Conservation (phyloP, 1,140 invertebrate species). For the Drosophila ananassae region DNA sequence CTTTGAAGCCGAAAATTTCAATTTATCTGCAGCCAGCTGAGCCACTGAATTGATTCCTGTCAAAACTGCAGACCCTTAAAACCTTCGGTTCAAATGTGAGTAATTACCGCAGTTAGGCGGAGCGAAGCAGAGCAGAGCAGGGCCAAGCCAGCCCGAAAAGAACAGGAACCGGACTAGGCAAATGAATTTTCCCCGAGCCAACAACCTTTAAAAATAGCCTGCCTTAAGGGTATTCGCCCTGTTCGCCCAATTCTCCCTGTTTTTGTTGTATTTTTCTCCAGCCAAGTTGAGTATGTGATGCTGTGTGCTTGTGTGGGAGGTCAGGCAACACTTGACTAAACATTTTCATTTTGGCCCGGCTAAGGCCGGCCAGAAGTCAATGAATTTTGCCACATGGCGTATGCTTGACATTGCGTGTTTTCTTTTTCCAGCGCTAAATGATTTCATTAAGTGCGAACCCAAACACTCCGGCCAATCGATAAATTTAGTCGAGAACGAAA, state of each 20-base stretch:
- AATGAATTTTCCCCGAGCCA: slow-evolving; percentile 57
- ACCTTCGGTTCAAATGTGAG: slow-evolving; percentile 73
- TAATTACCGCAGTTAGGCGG: slow-evolving; percentile 72
- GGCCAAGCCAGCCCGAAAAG: slow-evolving; percentile 13
- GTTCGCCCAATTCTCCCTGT: not conserved
- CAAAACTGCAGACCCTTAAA: slow-evolving; percentile 1
- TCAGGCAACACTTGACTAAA: slow-evolving; percentile 79
- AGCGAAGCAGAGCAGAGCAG: slow-evolving; percentile 3
- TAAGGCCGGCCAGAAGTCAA: slow-evolving; percentile 61
- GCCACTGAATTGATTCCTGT: slow-evolving; percentile 28
- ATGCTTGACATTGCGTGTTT: slow-evolving; percentile 68
- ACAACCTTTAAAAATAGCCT: slow-evolving; percentile 65
- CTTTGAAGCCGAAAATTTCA: slow-evolving; percentile 25
- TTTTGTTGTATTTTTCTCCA: slow-evolving; percentile 37
- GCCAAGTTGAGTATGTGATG: slow-evolving; percentile 13
- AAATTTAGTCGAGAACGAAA: slow-evolving; percentile 12
- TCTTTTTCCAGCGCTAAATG: slow-evolving; percentile 56
- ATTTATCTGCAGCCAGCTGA: slow-evolving; percentile 43
- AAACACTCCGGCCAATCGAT: slow-evolving; percentile 49
- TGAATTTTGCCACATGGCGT: slow-evolving; percentile 77
- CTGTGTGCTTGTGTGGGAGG: slow-evolving; percentile 24
- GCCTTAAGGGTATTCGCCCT: slow-evolving; percentile 8
- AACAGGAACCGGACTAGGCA: slow-evolving; percentile 55
- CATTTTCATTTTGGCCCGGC: slow-evolving; percentile 68
- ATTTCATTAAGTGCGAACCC: slow-evolving; percentile 68